Evolutionary conservation across 92 coral and sea anemone species (phyloP), one percentile per base, ranked within the genome.

Genomic region (Epizoanthus scotinus): DNA sequence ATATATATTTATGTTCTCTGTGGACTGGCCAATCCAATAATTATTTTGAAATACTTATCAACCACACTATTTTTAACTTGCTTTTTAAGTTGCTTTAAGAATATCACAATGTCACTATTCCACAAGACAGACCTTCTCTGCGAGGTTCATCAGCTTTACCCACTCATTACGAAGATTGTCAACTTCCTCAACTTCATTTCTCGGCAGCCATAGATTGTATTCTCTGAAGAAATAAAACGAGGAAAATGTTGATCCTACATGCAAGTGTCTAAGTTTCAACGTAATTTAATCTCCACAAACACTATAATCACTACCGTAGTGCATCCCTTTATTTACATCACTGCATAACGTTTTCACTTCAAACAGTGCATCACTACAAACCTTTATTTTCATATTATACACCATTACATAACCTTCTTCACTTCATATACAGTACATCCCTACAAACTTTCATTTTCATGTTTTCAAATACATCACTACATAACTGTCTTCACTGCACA

Each of bases 161-260:
- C 99, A 95, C 84, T 94, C 94, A 61, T 93, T 96, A 12, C 98
- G 87, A 20, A 95, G 95, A 75, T 79, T 95, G 86, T 93, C 93
- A 14, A 95, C 99, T 78, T 95, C 99, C 78, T 95, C 88, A 19
- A 95, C 99, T 86, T 95, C 99, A 66, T 77, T 91, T 26, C 98
- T 88, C 19, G 98, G 99, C 34, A 95, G 85, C 73, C 86, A 79
- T 78, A 95, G 71, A 44, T 93, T 83, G 88, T 91, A 95, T 63
- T 91, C 94, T 64, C 99, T 95, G 44, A 10, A 79, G 22, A 5
- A 86, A 67, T 28, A 5, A 71, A 19, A 15, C 19, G 25, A 47
- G 62, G 34, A 65, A 29, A 57, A 54, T 63, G 72, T 9, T 28
- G 21, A 58, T 8, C 21, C 38, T 40, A 61, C 44, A 40, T 27